Base-by-base conservation (phyloP, 2,888 invertebrate species). In the Watsonalla cultraria region DNA sequence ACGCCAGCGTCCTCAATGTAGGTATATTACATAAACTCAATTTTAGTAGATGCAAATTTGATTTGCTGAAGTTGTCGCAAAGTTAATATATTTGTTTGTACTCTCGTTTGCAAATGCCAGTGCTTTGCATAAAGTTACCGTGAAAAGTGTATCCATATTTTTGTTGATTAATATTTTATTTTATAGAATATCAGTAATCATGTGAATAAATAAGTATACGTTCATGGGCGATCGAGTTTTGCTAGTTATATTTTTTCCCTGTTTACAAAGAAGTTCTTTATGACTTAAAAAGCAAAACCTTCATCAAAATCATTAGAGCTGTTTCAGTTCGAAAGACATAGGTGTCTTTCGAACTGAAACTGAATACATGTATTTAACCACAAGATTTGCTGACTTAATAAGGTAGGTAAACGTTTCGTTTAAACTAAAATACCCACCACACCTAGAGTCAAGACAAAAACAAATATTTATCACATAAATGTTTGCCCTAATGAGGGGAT, bases 61-160 rank as follows among this genome's bases (percentile, higher is more conserved):
- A 48, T 48, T 48, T 47, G 33, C 33, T 34, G 13, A 48, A 48
- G 1, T 48, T 48, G 34, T 48, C 35, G 33, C 47, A 5, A 34
- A 35, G 35, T 35, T 48, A 48, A 48, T 48, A 48, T 34, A 35
- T 48, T 48, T 48, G 47, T 48, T 35, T 48, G 35, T 34, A 47
- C 24, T 11, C 8, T 24, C n/a, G 34, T 47, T 33, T n/a, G n/a
- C 33, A 48, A 35, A 48, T 48, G n/a, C 34, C 47, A 48, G 35
- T 48, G 47, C 35, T 35, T 47, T 35, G 35, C 47, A 13, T 35
- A 48, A 48, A 48, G 47, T 48, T 48, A 48, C 5, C 8, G 6
- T n/a, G 7, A 35, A 48, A 13, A 13, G 6, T 11, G 11, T 24
- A 24, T 24, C 24, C 24, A 24, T 24, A 24, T 24, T 24, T 24